These are phyloP conservation scores for Ploceus nigricollis DNA, from an alignment of 2,113 vertebrate species.

Conservation along the genomic window DNA sequence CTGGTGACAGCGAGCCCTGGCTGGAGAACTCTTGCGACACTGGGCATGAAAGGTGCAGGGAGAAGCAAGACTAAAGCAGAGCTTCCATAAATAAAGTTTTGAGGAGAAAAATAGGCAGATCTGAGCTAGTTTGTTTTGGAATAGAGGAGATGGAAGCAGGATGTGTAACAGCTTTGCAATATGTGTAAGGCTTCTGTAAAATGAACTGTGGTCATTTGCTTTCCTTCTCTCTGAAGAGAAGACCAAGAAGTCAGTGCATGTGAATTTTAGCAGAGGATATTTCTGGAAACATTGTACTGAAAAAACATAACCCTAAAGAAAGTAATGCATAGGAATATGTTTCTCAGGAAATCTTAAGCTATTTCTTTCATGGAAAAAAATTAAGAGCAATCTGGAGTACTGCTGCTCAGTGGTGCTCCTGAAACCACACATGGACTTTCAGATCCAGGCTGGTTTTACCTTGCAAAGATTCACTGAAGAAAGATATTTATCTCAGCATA, in stretches of 20 bases:
- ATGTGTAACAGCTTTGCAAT: neutral
- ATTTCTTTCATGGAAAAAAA: neutral
- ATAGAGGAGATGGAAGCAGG: neutral
- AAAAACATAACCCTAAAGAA: neutral
- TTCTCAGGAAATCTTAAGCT: neutral
- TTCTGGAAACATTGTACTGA: neutral
- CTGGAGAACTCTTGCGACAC: neutral
- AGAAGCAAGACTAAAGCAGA: neutral
- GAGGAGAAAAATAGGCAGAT: neutral
- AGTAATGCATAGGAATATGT: neutral
- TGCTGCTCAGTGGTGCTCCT: neutral
- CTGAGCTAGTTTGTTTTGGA: neutral
- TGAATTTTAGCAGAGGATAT: neutral
- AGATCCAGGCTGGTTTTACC: neutral
- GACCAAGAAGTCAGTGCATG: neutral
- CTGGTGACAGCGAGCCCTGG: neutral
- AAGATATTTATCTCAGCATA: neutral
- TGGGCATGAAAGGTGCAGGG: neutral
- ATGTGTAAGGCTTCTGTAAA: neutral
- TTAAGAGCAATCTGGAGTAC: neutral
- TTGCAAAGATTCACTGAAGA: neutral
- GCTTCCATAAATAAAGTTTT: neutral
- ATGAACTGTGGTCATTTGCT: neutral
- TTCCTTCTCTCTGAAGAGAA: neutral
- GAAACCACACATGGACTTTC: neutral